These are phyloP conservation scores for Trichogramma evanescens DNA, from an alignment of 2,888 invertebrate species.

Conservation along the genomic window DNA sequence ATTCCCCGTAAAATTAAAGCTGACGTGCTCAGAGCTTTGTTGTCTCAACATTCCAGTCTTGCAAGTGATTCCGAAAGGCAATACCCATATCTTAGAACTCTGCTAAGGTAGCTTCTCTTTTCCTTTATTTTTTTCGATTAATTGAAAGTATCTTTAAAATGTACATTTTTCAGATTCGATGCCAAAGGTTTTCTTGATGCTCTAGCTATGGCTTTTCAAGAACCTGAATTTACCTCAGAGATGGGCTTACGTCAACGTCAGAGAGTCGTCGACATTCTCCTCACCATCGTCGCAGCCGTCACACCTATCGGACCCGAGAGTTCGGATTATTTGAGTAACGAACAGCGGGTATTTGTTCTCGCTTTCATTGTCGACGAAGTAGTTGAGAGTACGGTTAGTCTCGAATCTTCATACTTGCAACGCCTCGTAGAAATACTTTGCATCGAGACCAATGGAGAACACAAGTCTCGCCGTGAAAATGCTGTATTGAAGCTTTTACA, in stretches of 20 bases:
- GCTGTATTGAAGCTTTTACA: conserved; percentile 37
- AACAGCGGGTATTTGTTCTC: conserved; percentile 38
- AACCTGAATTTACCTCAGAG: conserved; percentile 68
- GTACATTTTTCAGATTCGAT: conserved; percentile 61
- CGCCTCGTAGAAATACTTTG: conserved; percentile 40
- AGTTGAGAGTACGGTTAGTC: conserved; percentile 36
- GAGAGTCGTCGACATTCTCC: conserved; percentile 68
- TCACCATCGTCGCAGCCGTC: conserved; percentile 62
- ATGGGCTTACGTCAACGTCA: conserved; percentile 66
- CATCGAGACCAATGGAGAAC: conserved; percentile 26
- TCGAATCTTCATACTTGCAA: conserved; percentile 36
- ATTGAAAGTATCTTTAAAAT: not conserved
- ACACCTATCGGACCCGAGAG: conserved; percentile 37
- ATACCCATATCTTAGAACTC: conserved; percentile 66
- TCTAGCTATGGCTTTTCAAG: conserved; percentile 75
- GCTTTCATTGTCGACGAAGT: conserved; percentile 42
- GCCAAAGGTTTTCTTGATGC: conserved; percentile 81
- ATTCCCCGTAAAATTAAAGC: conserved; percentile 62
- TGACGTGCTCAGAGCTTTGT: conserved; percentile 64
- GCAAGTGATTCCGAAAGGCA: conserved; percentile 57
- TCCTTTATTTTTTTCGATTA: not conserved
- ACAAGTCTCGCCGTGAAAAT: conserved; percentile 38
- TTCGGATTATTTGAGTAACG: conserved; percentile 35
- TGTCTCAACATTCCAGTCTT: conserved; percentile 61
- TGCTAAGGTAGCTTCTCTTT: conserved; percentile 61